Evolutionary conservation across 1,140 invertebrate genomes (phyloP).

Genomic region (Hormaphis cornu): DNA sequence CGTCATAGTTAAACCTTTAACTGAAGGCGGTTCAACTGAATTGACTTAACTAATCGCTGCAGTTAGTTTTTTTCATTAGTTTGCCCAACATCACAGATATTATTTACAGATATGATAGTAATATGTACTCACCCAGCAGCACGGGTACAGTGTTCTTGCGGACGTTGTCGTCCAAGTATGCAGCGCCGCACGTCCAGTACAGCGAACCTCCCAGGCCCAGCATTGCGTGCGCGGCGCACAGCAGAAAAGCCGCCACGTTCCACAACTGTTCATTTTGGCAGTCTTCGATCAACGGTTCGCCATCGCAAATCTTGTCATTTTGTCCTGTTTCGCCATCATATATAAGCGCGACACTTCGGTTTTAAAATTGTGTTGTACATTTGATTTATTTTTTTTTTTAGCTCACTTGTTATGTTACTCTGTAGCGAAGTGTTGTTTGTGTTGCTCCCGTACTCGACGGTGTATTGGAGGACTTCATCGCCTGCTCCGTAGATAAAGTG

Average conservation of each 20-base stretch:
- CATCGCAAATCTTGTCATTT: conserved; percentile 1
- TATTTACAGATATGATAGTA: no score
- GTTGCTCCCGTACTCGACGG: conserved; percentile 49
- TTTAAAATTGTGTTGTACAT: no score
- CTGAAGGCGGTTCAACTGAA: no score
- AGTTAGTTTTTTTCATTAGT: no score
- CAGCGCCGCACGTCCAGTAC: conserved; percentile 39
- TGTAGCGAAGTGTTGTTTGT: background rate
- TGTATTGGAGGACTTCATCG: conserved; percentile 55
- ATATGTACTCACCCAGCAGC: conserved; percentile 41
- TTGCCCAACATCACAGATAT: no score
- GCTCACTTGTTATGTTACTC: conserved; percentile 1
- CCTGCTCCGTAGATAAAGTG: conserved; percentile 65
- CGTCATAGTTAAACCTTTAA: no score
- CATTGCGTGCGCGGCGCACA: conserved; percentile 35
- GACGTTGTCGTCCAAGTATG: conserved; percentile 41
- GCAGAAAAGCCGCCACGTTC: conserved; percentile 28
- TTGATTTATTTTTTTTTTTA: background rate
- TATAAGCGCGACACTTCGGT: no score
- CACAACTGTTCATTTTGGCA: background rate
- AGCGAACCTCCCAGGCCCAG: conserved; percentile 37
- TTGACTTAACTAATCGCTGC: no score
- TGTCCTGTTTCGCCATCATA: background rate
- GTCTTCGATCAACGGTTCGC: background rate
- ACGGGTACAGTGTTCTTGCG: conserved; percentile 37